These are phyloP conservation scores for Paratrypauchen microcephalus DNA, from an alignment of 2,797 vertebrate species.

Conservation along the genomic window DNA sequence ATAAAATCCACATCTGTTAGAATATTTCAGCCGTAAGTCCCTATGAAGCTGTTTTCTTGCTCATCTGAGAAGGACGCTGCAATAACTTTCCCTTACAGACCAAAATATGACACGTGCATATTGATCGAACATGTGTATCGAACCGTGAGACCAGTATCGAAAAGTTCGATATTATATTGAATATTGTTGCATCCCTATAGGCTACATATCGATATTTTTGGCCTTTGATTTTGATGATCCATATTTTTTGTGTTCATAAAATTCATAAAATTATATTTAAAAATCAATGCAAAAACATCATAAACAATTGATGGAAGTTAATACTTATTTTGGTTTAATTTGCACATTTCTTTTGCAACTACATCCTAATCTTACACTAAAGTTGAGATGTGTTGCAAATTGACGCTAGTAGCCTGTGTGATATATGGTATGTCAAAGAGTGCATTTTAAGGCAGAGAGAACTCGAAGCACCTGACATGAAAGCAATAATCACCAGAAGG, in stretches of 20 bases:
- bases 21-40: no score
- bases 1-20: no score
- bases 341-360: background rate
- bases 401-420: background rate
- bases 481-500: constrained; percentile 59
- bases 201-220: no score
- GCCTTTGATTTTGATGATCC: no score
- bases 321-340: background rate
- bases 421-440: constrained; percentile 13
- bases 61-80: no score
- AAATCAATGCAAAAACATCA: background rate
- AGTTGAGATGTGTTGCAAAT: background rate
- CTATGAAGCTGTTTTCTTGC: no score
- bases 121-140: no score
- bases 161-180: no score
- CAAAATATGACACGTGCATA: no score
- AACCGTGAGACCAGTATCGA: no score
- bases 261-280: background rate
- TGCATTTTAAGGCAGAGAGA: constrained; percentile 41
- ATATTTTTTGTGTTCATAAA: background rate
- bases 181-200: no score
- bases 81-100: no score
- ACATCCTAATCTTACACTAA: background rate
- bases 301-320: background rate
- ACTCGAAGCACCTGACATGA: constrained; percentile 38